Evolutionary conservation across 2,888 invertebrate genomes (phyloP).

Genomic region (Amiota communis): DNA sequence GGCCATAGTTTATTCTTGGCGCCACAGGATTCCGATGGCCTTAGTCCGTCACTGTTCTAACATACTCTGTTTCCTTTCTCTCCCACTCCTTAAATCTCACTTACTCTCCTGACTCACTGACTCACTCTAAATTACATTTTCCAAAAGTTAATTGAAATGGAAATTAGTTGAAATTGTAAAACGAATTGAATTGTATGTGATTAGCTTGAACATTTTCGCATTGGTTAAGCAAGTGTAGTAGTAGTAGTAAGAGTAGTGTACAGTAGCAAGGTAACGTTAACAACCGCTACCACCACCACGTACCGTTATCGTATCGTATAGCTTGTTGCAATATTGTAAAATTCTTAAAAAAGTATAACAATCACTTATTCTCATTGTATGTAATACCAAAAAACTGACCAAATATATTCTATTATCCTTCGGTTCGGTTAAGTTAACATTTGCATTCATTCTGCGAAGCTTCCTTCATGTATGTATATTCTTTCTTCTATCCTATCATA

Average conservation of each 20-base stretch:
- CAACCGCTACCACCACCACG: background rate
- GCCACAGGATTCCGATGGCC: too few species aligned
- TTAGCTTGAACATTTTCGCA: constrained; percentile 67
- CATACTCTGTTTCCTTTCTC: too few species aligned
- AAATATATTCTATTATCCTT: constrained; percentile 39
- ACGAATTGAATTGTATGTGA: constrained; percentile 72
- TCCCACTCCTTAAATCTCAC: background rate
- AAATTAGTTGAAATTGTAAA: constrained; percentile 72
- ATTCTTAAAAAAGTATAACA: too few species aligned
- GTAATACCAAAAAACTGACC: constrained; percentile 29
- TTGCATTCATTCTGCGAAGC: background rate
- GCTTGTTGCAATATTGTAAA: constrained; percentile 27
- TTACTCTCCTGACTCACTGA: background rate
- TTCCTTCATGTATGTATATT: background rate
- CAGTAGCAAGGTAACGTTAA: background rate
- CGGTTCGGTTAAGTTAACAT: background rate
- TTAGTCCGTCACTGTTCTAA: too few species aligned
- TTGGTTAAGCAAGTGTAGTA: constrained; percentile 57
- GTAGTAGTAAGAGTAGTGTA: too few species aligned
- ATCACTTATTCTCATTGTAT: too few species aligned
- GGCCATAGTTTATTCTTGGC: too few species aligned
- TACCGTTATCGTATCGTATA: background rate
- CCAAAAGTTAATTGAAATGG: constrained; percentile 72
- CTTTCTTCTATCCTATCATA: background rate
- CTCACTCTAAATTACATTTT: constrained; percentile 70